Percentiles rank a stretch among this genome's conserved stretches.
Evolutionary conservation across 2,113 vertebrate genomes (phyloP).

Genomic region (Periophthalmus modestus): DNA sequence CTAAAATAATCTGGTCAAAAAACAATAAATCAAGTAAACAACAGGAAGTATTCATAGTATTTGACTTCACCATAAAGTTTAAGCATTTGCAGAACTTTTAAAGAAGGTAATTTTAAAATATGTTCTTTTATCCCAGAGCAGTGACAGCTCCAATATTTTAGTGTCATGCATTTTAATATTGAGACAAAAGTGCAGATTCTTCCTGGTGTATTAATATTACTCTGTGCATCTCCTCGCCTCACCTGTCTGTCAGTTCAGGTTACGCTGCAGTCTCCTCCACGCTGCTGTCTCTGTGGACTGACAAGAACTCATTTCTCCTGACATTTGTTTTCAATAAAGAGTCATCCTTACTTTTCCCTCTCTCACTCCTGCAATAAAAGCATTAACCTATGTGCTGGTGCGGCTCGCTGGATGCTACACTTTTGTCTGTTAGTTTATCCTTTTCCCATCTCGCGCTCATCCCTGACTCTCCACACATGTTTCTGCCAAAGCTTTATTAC

Average conservation of each 20-base stretch:
- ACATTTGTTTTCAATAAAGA: slow-evolving; percentile 82
- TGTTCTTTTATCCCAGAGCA: not conserved
- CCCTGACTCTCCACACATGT: slow-evolving; percentile 14
- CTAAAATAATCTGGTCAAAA: not conserved
- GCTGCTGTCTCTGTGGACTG: slow-evolving; percentile 12
- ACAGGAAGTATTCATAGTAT: not conserved
- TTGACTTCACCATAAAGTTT: not conserved
- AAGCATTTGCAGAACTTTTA: not conserved
- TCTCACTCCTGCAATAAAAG: slow-evolving; percentile 73
- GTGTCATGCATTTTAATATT: not conserved
- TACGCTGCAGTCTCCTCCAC: slow-evolving; percentile 16
- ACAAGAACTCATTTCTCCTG: slow-evolving; percentile 66
- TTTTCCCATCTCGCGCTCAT: slow-evolving; percentile 11
- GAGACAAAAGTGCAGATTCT: not conserved
- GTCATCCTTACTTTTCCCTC: slow-evolving; percentile 65
- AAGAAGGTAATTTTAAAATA: not conserved
- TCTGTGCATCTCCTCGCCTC: not conserved
- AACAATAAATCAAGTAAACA: too few relatives aligned
- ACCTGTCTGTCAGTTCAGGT: slow-evolving; percentile 27
- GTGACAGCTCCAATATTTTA: not conserved
- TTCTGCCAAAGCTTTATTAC: not conserved
- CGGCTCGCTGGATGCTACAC: slow-evolving; percentile 46
- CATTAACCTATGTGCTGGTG: slow-evolving; percentile 72
- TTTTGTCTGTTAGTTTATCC: slow-evolving; percentile 45
- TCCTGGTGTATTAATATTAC: not conserved